Evolutionary conservation across 2,888 invertebrate species (phyloP), one percentile per base, ranked within the genome.

Genomic region (Hypolimnas misippus): DNA sequence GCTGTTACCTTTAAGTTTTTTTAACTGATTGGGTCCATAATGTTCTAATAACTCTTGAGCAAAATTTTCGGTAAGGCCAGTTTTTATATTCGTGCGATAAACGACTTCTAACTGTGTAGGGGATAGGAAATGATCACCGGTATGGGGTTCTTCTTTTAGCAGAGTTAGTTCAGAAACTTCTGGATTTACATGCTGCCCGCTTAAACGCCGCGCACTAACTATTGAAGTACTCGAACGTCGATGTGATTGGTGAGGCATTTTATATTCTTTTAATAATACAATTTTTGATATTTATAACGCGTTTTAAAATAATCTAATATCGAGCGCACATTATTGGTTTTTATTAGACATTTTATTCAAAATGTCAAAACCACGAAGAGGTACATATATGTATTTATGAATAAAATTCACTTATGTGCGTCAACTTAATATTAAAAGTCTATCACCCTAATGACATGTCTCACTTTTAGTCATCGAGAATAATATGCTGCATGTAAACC

Each of bases 1-100:
- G 54, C 95, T 94, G 35, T 93, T 94, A 8, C 93, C 92, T 57
- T 86, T 83, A 2, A 94, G 92, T 64, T 94, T 93, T 19, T 93
- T 93, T 10, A 96, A 82, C 16, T 89, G 84, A 77, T 96, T 96
- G 0, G 93, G 94, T 0, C 95, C 95, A 71, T 94, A 85, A 38
- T 84, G 80, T 16, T 82, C 87, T 2, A 94, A 81, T 3, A 93
- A 79, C 62, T 93, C 91, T 7, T 81, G 84, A 0, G 95, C 95
- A 59, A 92, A 79, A 19, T 76, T 81, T 8, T 91, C 81, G 0
- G 92, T 90, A 53, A 95, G 84, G 8, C 95, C 95, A 65, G 82
- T 81, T 33, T 74, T 73, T 10, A 92, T 60, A 73, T 88, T 85
- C 0, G 93, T 93, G 31, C 87, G 77, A 70, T 91, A 92, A 3